A percentile compares a stretch with the other conserved stretches of the same genome.
phyloP scores from a whole-genome alignment of 2,888 invertebrate genomes.

The Acheta domesticus region DNA sequence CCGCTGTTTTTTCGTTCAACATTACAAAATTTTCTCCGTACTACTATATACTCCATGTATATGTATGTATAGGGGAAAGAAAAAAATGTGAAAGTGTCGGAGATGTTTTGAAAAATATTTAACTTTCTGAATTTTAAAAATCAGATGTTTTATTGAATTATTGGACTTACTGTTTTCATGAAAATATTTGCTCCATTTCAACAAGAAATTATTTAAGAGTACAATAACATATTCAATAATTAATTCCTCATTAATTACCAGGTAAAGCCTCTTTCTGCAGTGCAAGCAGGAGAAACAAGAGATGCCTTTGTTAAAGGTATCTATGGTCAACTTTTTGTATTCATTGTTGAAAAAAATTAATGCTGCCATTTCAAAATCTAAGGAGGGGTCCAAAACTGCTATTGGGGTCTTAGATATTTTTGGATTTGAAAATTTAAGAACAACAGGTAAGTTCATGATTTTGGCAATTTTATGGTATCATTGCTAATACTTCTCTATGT shows the following conservation, averaged over 20 bases:
- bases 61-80: no score
- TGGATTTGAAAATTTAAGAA: slow-evolving; percentile 92
- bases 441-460: slow-evolving; percentile 58
- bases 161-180: not conserved
- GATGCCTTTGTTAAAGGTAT: slow-evolving; percentile 93
- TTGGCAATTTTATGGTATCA: not conserved
- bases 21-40: no score
- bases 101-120: no score
- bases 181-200: not conserved
- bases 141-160: not conserved
- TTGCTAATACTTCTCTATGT: no score
- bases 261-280: slow-evolving; percentile 66
- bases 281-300: slow-evolving; percentile 76
- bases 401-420: slow-evolving; percentile 95
- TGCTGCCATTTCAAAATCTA: slow-evolving; percentile 70
- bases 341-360: slow-evolving; percentile 89
- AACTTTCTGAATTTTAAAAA: no score
- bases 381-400: slow-evolving; percentile 59
- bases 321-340: slow-evolving; percentile 86
- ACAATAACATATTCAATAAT: not conserved
- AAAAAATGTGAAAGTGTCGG: no score
- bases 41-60: no score
- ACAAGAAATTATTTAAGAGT: not conserved
- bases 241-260: slow-evolving; percentile 33
- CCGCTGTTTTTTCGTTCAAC: no score